phyloP scores from a whole-genome alignment of 2,888 invertebrate species.

The Lordiphosa fenestrarum region DNA sequence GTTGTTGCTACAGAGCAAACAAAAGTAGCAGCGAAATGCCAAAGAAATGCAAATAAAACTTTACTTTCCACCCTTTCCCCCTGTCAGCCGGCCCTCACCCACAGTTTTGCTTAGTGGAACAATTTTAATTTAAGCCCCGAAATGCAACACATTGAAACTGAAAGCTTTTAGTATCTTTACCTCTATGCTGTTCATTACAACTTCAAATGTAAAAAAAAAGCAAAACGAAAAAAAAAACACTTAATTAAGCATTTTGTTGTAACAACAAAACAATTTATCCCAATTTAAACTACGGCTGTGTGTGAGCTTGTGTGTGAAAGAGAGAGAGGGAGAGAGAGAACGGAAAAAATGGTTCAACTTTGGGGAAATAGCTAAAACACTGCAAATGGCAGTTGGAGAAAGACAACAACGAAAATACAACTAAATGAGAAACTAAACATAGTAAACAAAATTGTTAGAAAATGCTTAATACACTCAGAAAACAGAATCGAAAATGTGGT shows the following conservation, averaged over 20 bases:
- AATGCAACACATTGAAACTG: constrained; percentile 38
- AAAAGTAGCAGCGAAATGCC: constrained; percentile 55
- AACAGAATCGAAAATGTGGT: too few species aligned
- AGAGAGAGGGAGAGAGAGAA: constrained; percentile 2
- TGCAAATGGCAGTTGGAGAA: too few species aligned
- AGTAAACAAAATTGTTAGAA: too few species aligned
- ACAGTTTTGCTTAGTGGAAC: constrained; percentile 8
- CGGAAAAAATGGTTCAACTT: constrained; percentile 20
- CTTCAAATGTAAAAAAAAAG: not conserved
- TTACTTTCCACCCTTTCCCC: constrained; percentile 38
- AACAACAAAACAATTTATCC: constrained; percentile 30
- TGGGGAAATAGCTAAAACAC: not conserved
- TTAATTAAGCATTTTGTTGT: constrained; percentile 55
- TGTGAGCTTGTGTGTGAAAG: constrained; percentile 1
- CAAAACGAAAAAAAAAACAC: constrained; percentile 27
- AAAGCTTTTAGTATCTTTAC: constrained; percentile 19
- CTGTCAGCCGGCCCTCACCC: not conserved
- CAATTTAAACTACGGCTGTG: constrained; percentile 17
- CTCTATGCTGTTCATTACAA: too few species aligned
- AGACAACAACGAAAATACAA: too few species aligned
- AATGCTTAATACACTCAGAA: too few species aligned
- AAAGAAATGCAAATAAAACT: constrained; percentile 68
- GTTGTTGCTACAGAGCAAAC: constrained; percentile 33
- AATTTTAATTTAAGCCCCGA: constrained; percentile 47
- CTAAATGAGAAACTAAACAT: too few species aligned